Base-by-base conservation (phyloP, 2,113 vertebrate genomes). In the Cygnus atratus region DNA sequence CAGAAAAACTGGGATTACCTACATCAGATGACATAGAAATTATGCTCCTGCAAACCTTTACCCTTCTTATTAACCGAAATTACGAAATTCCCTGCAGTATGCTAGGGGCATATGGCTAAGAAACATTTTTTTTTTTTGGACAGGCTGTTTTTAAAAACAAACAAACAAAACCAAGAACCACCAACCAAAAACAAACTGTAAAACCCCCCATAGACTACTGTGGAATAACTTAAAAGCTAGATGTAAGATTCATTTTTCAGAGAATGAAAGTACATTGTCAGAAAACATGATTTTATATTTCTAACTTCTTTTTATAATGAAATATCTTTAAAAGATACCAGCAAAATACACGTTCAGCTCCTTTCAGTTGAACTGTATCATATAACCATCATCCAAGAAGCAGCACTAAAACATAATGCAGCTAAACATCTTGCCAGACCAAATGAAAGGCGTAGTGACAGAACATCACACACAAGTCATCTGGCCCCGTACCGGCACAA, bases 321-420 rank as follows among this genome's bases (percentile, higher is more conserved):
- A 80, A 6, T 70, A 77, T n/a, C 48, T 39, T n/a, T 13, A 50
- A 80, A 73, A 68, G 43, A 54, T 59, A 52, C 28, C 61, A 63
- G 29, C 22, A 80, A 80, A 92, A 24, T n/a, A 3, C 5, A 55
- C 17, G 43, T 37, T 72, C 77, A 84, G 63, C 25, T n/a, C 57
- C 77, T 76, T 52, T 37, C 43, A 72, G 18, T 0, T 31, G 28
- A 74, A 37, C 39, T 20, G 77, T 6, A 28, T 21, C 17, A 65
- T 65, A 44, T 3, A 78, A 50, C 21, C 48, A 57, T 35, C 10
- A 44, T 22, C 20, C 37, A 55, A 11, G 2, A 28, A 65, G 79
- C 54, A 61, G 83, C 19, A 9, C 33, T 26, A 0, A 2, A 37
- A 22, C 50, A 50, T 2, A 3, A 26, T 0, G 3, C 46, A 20